Percentiles rank a stretch among this genome's conserved stretches.
These are phyloP conservation scores for Sebastes umbrosus DNA, from an alignment of 2,797 vertebrate species.

Conservation along the genomic window DNA sequence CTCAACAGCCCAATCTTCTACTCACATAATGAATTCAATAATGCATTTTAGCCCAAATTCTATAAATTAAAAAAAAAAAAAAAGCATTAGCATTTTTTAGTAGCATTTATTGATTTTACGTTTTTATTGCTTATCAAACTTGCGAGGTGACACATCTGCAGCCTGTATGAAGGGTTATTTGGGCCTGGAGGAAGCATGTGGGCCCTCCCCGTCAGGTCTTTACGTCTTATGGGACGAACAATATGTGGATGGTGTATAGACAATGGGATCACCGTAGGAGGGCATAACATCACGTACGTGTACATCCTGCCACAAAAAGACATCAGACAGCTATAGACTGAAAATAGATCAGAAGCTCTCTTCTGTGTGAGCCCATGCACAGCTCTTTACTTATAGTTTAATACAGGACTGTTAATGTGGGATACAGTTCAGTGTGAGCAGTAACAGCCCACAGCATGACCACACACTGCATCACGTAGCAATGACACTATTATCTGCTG, in stretches of 20 bases:
- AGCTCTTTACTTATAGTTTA: background rate
- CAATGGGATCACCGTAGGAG: conserved; percentile 24
- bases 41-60: background rate
- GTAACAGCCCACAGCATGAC: background rate
- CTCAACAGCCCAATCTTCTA: background rate
- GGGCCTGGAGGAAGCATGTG: conserved; percentile 2
- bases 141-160: background rate
- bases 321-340: background rate
- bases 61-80: no score
- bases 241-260: conserved; percentile 8
- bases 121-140: background rate
- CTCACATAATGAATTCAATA: background rate
- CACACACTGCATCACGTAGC: background rate
- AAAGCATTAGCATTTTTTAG: no score
- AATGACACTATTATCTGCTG: background rate
- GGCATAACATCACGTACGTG: conserved; percentile 22
- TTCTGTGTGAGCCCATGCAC: background rate
- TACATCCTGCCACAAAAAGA: background rate
- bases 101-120: background rate
- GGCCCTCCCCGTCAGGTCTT: background rate
- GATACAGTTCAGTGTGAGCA: background rate
- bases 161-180: background rate
- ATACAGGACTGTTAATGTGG: background rate
- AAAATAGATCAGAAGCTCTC: background rate
- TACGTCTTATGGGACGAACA: conserved; percentile 6